These are phyloP conservation scores for Nebria salina DNA, from an alignment of 2,888 invertebrate genomes.

Conservation along the genomic window DNA sequence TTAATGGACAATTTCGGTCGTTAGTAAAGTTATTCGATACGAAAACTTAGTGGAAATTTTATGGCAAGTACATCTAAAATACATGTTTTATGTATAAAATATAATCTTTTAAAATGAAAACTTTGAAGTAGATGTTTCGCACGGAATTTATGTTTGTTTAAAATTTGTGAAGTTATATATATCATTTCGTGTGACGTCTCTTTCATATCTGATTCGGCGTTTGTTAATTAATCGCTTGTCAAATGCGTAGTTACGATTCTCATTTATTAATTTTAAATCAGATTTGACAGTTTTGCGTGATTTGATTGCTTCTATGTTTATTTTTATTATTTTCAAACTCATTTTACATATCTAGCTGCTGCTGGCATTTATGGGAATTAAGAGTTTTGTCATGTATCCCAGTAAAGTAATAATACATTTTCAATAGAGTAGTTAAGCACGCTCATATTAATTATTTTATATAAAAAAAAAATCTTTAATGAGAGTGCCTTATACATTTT, in stretches of 20 bases:
- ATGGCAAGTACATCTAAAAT: slow-evolving; percentile 7
- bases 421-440: slow-evolving; percentile 19
- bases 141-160: slow-evolving; percentile 16
- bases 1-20: slow-evolving; percentile 5
- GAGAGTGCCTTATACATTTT: neutral
- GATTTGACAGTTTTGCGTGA: neutral
- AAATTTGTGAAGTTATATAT: slow-evolving; percentile 9
- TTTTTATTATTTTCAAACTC: neutral
- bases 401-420: slow-evolving; percentile 22
- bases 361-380: neutral
- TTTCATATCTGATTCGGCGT: slow-evolving; percentile 23
- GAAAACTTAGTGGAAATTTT: neutral
- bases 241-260: slow-evolving; percentile 10
- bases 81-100: neutral
- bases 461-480: neutral
- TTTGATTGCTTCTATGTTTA: neutral
- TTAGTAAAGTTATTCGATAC: neutral
- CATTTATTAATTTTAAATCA: slow-evolving; percentile 18
- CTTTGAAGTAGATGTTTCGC: slow-evolving; percentile 8
- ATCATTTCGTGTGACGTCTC: slow-evolving; percentile 9
- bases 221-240: slow-evolving; percentile 29
- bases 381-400: neutral
- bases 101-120: slow-evolving; percentile 9
- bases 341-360: no score
- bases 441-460: neutral